phyloP scores from a whole-genome alignment of 2,797 vertebrate genomes.

The Podargus strigoides region DNA sequence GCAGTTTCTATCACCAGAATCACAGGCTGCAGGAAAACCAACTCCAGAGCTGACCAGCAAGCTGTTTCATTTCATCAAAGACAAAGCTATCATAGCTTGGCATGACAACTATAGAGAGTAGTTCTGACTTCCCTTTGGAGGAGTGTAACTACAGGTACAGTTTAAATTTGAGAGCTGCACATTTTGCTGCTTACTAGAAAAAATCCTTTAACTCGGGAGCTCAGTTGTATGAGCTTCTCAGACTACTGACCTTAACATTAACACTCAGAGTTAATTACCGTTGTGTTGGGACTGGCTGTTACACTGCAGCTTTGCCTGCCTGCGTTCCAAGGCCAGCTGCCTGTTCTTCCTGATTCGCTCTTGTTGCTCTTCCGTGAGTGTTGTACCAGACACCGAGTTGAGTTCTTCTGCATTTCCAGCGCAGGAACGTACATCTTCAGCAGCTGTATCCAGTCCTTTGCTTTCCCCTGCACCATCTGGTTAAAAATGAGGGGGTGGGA shows the following conservation, averaged over 20 bases:
- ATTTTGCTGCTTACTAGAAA: background rate
- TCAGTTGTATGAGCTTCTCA: background rate
- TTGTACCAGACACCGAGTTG: background rate
- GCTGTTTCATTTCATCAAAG: background rate
- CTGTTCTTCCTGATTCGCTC: conserved; percentile 85
- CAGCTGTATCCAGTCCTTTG: background rate
- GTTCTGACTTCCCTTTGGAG: background rate
- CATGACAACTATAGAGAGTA: background rate
- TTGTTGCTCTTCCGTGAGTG: conserved; percentile 85
- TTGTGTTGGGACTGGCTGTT: conserved; percentile 41
- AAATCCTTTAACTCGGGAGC: background rate
- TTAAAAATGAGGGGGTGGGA: background rate
- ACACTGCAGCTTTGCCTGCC: conserved; percentile 78
- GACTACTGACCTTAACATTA: background rate
- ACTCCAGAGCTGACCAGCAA: background rate
- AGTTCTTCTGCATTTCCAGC: conserved; percentile 39
- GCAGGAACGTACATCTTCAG: background rate
- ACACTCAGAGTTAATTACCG: conserved; percentile 31
- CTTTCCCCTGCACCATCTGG: conserved; percentile 50
- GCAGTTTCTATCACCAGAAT: background rate
- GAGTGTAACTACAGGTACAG: background rate
- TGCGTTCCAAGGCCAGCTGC: conserved; percentile 84
- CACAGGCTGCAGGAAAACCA: background rate
- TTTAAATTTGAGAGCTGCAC: background rate
- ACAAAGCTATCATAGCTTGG: background rate